A percentile compares a stretch with the other conserved stretches of the same genome.
These are phyloP conservation scores for Drosophila parvula DNA, from an alignment of 1,140 invertebrate species.

Conservation along the genomic window DNA sequence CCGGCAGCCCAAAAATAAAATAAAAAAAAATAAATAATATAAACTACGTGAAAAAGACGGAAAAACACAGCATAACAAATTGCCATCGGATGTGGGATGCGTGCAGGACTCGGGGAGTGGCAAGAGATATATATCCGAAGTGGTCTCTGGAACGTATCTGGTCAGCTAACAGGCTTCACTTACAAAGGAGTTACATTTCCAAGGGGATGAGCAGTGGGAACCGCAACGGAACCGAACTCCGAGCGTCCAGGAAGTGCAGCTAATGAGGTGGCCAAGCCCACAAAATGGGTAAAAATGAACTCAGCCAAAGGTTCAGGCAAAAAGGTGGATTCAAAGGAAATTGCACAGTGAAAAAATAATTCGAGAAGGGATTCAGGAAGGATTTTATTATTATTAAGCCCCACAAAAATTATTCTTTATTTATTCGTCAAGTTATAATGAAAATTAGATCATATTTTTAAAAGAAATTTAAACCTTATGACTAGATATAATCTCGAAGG, in stretches of 20 bases:
- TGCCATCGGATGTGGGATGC: conserved; percentile 60
- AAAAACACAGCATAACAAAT: conserved; percentile 39
- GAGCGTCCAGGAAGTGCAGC: conserved; percentile 37
- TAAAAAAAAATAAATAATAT: conserved; percentile 3
- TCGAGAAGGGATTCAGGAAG: fast-evolving
- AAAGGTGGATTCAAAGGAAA: not conserved
- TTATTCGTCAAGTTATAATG: not conserved
- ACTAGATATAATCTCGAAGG: no score
- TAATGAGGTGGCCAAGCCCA: conserved; percentile 49
- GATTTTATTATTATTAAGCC: not conserved
- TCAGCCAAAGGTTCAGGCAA: not conserved
- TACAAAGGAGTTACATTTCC: conserved; percentile 19
- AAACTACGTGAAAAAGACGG: conserved; percentile 6
- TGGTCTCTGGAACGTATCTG: conserved; percentile 10
- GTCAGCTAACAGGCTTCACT: conserved; percentile 24
- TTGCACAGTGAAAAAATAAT: not conserved
- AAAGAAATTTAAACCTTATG: no score
- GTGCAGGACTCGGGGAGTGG: conserved; percentile 45
- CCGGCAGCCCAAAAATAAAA: conserved; percentile 5
- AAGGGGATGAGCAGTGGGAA: conserved; percentile 4
- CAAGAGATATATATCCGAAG: conserved; percentile 13
- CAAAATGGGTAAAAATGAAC: conserved; percentile 8
- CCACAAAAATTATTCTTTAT: not conserved
- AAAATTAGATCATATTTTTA: no score
- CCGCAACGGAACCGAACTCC: conserved; percentile 31